Evolutionary conservation across 2,113 vertebrate species (phyloP).

Genomic region (Pampusana beccarii): DNA sequence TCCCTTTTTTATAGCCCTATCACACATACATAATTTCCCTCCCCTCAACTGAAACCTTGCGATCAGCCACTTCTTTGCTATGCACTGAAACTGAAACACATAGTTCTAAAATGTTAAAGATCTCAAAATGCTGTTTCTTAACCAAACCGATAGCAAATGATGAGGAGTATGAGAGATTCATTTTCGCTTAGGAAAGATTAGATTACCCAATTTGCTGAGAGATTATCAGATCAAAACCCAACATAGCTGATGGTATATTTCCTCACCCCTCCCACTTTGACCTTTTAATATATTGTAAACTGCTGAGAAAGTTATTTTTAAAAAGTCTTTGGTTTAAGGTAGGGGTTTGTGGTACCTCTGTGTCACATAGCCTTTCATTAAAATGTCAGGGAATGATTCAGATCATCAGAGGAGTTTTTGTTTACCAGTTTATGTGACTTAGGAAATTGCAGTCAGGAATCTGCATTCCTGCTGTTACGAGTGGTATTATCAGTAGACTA

Average conservation of each 20-base stretch:
- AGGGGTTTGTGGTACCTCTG: background rate
- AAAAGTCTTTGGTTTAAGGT: background rate
- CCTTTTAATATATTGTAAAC: conserved; percentile 19
- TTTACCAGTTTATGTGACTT: background rate
- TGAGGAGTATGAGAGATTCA: background rate
- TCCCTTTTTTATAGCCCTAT: background rate
- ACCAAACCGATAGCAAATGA: background rate
- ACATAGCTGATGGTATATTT: background rate
- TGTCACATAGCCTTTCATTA: background rate
- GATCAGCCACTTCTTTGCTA: background rate
- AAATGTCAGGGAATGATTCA: background rate
- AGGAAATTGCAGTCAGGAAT: background rate
- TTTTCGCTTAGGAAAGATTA: conserved; percentile 5
- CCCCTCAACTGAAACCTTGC: background rate
- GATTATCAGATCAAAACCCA: conserved; percentile 15
- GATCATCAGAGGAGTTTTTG: background rate
- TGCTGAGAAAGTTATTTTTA: conserved; percentile 35
- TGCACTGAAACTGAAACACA: background rate
- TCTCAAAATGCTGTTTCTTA: background rate
- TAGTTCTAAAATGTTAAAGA: background rate
- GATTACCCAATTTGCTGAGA: background rate
- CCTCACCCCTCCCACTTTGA: conserved; percentile 9
- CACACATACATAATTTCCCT: background rate
- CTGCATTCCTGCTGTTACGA: background rate
- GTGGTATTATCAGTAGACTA: background rate